Evolutionary conservation across 2,797 vertebrate species (phyloP).

Genomic region (Syngnathus acus): DNA sequence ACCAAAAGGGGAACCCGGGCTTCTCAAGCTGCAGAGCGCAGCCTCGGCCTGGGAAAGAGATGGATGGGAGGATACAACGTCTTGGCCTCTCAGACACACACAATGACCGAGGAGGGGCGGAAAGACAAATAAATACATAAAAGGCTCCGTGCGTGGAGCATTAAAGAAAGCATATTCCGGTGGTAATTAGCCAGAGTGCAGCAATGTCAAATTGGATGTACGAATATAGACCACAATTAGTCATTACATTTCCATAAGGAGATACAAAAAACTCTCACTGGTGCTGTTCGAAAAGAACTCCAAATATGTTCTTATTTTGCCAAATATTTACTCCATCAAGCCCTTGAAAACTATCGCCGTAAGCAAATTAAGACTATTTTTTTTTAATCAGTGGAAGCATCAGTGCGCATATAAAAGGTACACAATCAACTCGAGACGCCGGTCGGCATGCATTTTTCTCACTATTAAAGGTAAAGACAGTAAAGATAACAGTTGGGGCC

Average conservation of each 20-base stretch:
- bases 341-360: background rate
- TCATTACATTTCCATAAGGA: background rate
- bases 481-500: background rate
- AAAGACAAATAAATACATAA: constrained; percentile 10
- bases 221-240: background rate
- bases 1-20: constrained; percentile 37
- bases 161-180: background rate
- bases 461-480: background rate
- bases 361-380: background rate
- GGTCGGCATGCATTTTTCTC: background rate
- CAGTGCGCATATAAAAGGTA: background rate
- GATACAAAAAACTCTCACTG: background rate
- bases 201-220: background rate
- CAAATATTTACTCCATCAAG: background rate
- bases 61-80: constrained; percentile 28
- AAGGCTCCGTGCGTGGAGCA: background rate
- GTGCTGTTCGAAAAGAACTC: background rate
- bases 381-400: background rate
- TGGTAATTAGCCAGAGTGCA: background rate
- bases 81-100: constrained; percentile 39
- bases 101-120: constrained; percentile 32
- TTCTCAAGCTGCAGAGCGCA: constrained; percentile 49
- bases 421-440: too few relatives aligned
- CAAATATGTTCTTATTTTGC: background rate
- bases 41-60: constrained; percentile 65